Evolutionary conservation across 2,113 vertebrate species (phyloP).

Genomic region (Condylura cristata): DNA sequence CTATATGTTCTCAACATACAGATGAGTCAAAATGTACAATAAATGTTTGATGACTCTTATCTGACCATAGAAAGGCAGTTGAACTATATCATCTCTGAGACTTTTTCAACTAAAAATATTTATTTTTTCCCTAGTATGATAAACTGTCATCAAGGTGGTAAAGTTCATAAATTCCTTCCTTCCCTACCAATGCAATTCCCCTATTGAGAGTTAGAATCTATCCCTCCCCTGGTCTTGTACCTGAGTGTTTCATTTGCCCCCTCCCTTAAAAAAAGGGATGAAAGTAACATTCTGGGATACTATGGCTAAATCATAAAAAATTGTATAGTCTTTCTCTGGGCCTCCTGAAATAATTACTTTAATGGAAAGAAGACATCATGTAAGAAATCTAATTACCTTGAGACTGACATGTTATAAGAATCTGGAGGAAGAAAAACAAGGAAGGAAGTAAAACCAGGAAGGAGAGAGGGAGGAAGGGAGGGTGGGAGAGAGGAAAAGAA

Average conservation of each 20-base stretch:
- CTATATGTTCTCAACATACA: not conserved
- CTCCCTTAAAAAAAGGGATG: not conserved
- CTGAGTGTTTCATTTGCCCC: not conserved
- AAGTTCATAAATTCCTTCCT: not conserved
- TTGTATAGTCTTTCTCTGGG: not conserved
- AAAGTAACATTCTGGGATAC: not conserved
- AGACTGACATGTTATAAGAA: not conserved
- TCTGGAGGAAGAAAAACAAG: not conserved
- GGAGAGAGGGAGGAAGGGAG: not conserved
- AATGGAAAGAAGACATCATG: not conserved
- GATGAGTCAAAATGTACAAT: not conserved
- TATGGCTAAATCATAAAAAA: not conserved
- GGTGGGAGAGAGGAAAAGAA: no score
- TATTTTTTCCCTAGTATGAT: not conserved
- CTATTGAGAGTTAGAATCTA: not conserved
- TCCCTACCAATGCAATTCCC: not conserved
- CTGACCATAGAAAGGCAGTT: not conserved
- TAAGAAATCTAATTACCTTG: not conserved
- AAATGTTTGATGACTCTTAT: not conserved
- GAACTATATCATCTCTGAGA: not conserved
- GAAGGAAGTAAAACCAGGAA: not conserved
- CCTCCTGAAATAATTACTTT: not conserved
- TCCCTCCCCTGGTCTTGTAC: not conserved
- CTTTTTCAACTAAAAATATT: not conserved
- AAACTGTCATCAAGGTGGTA: not conserved